Evolutionary conservation across 2,113 vertebrate species (phyloP).

Genomic region (Callaeas wilsoni): DNA sequence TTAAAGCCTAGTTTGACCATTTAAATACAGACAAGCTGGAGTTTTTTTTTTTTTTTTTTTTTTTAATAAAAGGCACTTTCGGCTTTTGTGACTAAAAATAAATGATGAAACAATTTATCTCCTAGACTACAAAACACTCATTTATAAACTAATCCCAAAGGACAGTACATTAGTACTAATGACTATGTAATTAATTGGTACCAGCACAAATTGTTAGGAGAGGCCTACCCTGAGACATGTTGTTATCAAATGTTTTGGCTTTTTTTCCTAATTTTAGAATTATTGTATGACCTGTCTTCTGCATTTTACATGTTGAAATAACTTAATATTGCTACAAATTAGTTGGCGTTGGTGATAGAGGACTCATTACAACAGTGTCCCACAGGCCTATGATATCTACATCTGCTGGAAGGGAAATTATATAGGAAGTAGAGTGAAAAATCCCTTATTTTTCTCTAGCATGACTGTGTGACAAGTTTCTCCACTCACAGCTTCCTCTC

Average conservation of each 20-base stretch:
- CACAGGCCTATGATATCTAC: background rate
- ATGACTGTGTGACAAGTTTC: background rate
- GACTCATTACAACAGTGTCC: background rate
- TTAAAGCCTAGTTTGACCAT: background rate
- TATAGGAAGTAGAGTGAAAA: background rate
- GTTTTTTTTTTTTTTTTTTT: background rate
- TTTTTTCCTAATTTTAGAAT: background rate
- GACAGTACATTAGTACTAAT: background rate
- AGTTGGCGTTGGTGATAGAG: background rate
- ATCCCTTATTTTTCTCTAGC: background rate
- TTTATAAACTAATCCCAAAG: background rate
- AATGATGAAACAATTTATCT: conserved; percentile 16
- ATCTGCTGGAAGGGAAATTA: background rate
- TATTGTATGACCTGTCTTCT: background rate
- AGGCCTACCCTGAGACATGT: background rate
- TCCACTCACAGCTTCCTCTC: background rate
- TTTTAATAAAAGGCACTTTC: background rate
- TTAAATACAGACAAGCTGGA: background rate
- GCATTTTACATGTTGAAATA: background rate
- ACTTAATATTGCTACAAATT: background rate
- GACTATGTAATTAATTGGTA: background rate
- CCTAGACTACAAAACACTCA: background rate
- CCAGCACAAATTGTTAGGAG: background rate
- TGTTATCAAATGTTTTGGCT: background rate
- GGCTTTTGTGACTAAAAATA: background rate